A percentile compares a stretch with the other conserved stretches of the same genome.
These are phyloP conservation scores for Meteorus sp. DNA, from an alignment of 1,140 invertebrate species.

Conservation along the genomic window DNA sequence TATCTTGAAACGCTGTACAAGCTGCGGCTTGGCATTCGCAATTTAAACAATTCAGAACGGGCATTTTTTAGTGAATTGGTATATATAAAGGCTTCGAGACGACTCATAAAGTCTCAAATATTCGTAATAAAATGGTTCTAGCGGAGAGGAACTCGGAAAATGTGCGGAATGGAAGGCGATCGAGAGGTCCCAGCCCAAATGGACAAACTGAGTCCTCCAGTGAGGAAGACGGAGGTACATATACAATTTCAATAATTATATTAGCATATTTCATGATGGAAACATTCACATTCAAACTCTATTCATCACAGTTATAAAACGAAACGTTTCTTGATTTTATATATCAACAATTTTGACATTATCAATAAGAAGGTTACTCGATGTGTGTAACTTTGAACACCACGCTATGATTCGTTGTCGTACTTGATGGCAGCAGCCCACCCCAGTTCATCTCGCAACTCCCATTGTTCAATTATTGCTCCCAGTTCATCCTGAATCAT, in stretches of 20 bases:
- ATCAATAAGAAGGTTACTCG: too few species aligned
- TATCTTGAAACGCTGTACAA: constrained; percentile 32
- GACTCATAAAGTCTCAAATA: background rate
- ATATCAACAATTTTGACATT: background rate
- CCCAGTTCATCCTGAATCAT: background rate
- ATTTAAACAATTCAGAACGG: constrained; percentile 15
- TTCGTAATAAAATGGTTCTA: constrained; percentile 71
- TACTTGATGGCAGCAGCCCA: background rate
- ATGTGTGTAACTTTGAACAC: background rate
- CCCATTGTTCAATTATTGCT: background rate
- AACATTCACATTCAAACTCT: too few species aligned
- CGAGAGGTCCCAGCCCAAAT: constrained; percentile 86
- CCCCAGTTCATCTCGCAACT: background rate
- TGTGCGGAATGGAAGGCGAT: constrained; percentile 81
- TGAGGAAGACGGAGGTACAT: constrained; percentile 82
- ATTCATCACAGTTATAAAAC: too few species aligned
- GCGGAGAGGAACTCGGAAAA: constrained; percentile 81
- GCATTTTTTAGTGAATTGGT: constrained; percentile 16
- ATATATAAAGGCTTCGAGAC: constrained; percentile 5
- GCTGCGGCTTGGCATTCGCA: constrained; percentile 38
- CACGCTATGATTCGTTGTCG: background rate
- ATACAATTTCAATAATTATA: too few species aligned
- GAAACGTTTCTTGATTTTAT: too few species aligned
- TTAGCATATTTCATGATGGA: constrained; percentile 33
- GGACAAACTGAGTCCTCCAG: constrained; percentile 79